Conservation (phyloP, 2,888 invertebrate species). For the Lasioglossum pauxillum region DNA sequence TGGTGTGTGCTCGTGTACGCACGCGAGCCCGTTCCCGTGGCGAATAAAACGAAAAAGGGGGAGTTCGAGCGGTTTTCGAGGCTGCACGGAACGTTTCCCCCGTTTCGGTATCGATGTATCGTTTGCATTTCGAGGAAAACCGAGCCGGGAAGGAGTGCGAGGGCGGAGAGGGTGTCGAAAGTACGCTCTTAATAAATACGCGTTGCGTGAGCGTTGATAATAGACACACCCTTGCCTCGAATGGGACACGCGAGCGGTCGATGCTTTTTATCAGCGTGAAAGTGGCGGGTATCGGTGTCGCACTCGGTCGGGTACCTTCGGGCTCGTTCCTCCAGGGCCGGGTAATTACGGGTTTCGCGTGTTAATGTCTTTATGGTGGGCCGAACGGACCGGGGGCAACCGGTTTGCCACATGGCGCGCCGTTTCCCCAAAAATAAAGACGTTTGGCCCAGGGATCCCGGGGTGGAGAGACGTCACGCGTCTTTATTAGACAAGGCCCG, state of each 20-base stretch:
- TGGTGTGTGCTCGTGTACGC: slow-evolving; percentile 61
- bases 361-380: slow-evolving; percentile 78
- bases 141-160: not conserved
- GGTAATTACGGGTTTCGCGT: slow-evolving; percentile 77
- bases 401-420: slow-evolving; percentile 65
- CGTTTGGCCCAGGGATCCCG: slow-evolving; percentile 23
- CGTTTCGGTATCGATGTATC: not conserved
- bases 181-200: slow-evolving; percentile 51
- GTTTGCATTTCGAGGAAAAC: slow-evolving; percentile 58
- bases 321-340: slow-evolving; percentile 6
- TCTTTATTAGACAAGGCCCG: slow-evolving; percentile 36
- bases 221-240: slow-evolving; percentile 52
- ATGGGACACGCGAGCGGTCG: slow-evolving; percentile 50
- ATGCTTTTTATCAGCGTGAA: slow-evolving; percentile 30
- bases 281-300: slow-evolving; percentile 37
- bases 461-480: slow-evolving; percentile 21
- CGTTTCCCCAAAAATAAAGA: slow-evolving; percentile 57
- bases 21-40: slow-evolving; percentile 67
- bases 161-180: not conserved
- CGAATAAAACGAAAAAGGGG: slow-evolving; percentile 58
- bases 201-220: slow-evolving; percentile 60
- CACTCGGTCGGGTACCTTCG: not conserved
- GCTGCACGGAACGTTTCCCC: slow-evolving; percentile 10
- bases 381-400: slow-evolving; percentile 49
- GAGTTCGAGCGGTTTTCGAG: slow-evolving; percentile 1